Conservation (phyloP, 1,140 invertebrate species). For the Muscidifurax raptorellus region DNA sequence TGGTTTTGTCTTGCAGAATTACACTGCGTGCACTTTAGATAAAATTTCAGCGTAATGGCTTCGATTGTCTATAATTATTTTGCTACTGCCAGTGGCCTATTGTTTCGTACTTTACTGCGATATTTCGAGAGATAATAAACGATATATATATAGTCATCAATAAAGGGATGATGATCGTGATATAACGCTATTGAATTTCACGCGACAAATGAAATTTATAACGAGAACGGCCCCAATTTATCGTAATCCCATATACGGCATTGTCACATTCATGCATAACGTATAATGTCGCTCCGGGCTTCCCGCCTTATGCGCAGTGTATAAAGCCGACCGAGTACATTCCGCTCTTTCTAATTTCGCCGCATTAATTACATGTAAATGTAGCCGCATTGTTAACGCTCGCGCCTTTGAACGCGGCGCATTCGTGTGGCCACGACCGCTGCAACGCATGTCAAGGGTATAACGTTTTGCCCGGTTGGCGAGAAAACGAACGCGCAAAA, state of each 20-base stretch:
- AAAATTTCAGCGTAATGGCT: neutral
- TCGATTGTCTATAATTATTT: neutral
- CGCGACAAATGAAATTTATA: neutral
- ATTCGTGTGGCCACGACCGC: too few relatives aligned
- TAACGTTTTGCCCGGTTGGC: neutral
- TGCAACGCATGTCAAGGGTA: neutral
- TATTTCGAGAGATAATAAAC: too few relatives aligned
- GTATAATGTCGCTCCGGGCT: neutral
- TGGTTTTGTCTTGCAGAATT: neutral
- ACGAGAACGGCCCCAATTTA: neutral
- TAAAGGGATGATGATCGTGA: neutral
- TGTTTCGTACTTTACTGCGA: too few relatives aligned
- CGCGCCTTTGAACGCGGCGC: neutral
- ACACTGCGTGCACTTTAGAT: neutral
- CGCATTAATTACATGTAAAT: constrained; percentile 15
- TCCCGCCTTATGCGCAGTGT: too few relatives aligned
- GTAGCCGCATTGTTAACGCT: neutral
- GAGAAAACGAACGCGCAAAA: neutral
- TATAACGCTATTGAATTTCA: neutral
- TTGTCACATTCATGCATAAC: neutral
- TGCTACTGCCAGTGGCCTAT: too few relatives aligned
- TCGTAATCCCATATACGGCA: neutral
- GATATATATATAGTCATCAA: too few relatives aligned
- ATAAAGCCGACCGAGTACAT: neutral
- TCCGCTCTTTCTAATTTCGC: constrained; percentile 3